Evolutionary conservation across 2,888 invertebrate species (phyloP).

Genomic region (Diogma glabrata): DNA sequence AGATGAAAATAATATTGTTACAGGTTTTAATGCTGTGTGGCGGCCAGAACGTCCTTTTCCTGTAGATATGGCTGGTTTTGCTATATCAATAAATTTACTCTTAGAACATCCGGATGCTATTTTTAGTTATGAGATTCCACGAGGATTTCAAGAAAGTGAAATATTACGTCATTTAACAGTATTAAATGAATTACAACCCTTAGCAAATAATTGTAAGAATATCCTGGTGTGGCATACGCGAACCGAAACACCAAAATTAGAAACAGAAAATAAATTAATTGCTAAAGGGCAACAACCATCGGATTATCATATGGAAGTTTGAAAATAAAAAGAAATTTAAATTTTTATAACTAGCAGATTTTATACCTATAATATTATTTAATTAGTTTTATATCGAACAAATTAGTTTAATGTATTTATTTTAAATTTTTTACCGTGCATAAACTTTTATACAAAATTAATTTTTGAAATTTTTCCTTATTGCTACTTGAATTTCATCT

Average conservation of each 20-base stretch:
- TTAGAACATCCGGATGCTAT: conserved; percentile 56
- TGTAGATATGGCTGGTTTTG: conserved; percentile 97
- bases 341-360: not conserved
- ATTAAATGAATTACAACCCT: conserved; percentile 71
- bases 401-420: no score
- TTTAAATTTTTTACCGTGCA: no score
- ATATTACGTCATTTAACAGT: conserved; percentile 63
- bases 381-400: not conserved
- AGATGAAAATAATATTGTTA: conserved; percentile 43
- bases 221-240: conserved; percentile 99
- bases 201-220: conserved; percentile 83
- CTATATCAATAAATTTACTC: conserved; percentile 66
- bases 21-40: conserved; percentile 63
- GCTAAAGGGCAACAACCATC: conserved; percentile 42
- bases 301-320: conserved; percentile 48
- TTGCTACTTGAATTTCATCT: no score
- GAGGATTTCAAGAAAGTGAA: conserved; percentile 83
- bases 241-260: conserved; percentile 76
- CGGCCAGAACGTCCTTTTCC: conserved; percentile 86
- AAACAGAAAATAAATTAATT: conserved; percentile 48
- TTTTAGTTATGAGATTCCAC: conserved; percentile 74
- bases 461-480: no score
- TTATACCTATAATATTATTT: not conserved
- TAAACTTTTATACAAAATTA: no score
- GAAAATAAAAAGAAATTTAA: conserved; percentile 18